Evolutionary conservation across 1,140 invertebrate species (phyloP).

Genomic region (Bilobella aurantiaca): DNA sequence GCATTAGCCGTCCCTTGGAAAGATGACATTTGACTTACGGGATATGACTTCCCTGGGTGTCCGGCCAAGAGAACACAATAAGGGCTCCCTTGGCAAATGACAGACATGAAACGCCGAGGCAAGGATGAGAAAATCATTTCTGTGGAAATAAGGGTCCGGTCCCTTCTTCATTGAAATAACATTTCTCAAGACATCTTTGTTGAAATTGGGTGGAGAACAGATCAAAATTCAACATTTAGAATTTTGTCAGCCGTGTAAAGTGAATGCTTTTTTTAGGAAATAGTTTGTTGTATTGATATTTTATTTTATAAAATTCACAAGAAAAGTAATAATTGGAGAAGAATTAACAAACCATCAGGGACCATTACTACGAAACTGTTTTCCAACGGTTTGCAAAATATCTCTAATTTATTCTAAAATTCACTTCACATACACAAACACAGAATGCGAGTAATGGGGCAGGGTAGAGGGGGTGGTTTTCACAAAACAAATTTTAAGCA

Average conservation of each 20-base stretch:
- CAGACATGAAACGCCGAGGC: no score
- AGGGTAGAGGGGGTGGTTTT: background rate
- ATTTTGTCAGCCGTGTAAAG: no score
- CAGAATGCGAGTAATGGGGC: background rate
- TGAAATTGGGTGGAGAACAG: slow-evolving; percentile 1
- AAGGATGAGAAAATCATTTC: background rate
- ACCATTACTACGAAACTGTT: background rate
- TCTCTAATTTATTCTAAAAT: background rate
- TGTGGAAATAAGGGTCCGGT: background rate
- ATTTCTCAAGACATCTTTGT: slow-evolving; percentile 4
- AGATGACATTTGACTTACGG: background rate
- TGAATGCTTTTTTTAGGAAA: no score
- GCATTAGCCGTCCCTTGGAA: background rate
- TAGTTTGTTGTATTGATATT: no score
- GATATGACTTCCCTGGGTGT: slow-evolving; percentile 2
- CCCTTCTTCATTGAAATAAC: background rate
- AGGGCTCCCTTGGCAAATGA: background rate
- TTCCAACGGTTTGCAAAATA: background rate
- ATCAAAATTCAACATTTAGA: background rate
- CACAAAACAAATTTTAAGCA: background rate
- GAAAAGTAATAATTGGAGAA: no score
- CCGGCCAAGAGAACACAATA: background rate
- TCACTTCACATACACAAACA: background rate
- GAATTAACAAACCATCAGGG: no score
- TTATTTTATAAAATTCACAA: no score